These are phyloP conservation scores for Danio choprae DNA, from an alignment of 2,797 vertebrate genomes.

Conservation along the genomic window DNA sequence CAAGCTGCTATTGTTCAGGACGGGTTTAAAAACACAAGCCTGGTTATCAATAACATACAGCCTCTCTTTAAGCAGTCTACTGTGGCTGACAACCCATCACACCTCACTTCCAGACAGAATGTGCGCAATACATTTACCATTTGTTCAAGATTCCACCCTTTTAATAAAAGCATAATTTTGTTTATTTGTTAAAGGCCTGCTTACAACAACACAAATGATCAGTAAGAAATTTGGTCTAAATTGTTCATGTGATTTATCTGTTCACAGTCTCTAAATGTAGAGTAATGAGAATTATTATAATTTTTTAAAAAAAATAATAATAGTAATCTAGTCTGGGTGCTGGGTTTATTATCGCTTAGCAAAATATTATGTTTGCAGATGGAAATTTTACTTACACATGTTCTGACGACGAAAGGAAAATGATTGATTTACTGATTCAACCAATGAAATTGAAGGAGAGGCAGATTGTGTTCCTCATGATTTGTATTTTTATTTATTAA, in stretches of 20 bases:
- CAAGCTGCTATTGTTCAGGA: slow-evolving; percentile 77
- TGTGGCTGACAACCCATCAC: slow-evolving; percentile 56
- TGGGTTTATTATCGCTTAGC: too few relatives aligned
- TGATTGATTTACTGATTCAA: too few relatives aligned
- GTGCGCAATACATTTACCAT: slow-evolving; percentile 68
- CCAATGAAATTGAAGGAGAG: too few relatives aligned
- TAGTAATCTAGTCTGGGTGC: too few relatives aligned
- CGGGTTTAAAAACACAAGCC: slow-evolving; percentile 80
- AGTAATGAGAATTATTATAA: too few relatives aligned
- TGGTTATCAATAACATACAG: slow-evolving; percentile 78
- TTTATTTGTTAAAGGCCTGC: neutral
- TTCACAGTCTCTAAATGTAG: too few relatives aligned
- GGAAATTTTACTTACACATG: too few relatives aligned
- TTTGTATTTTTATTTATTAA: too few relatives aligned
- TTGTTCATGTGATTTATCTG: neutral
- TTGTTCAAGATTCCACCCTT: slow-evolving; percentile 58
- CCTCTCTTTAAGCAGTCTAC: slow-evolving; percentile 43
- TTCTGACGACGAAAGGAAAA: too few relatives aligned
- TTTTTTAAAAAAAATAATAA: too few relatives aligned
- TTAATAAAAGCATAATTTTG: slow-evolving; percentile 7
- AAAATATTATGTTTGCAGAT: too few relatives aligned
- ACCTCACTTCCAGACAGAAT: slow-evolving; percentile 70
- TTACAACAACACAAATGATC: neutral
- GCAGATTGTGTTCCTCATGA: too few relatives aligned
- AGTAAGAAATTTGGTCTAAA: neutral